Evolutionary conservation across 2,113 vertebrate genomes (phyloP).

Genomic region (Scomber scombrus): DNA sequence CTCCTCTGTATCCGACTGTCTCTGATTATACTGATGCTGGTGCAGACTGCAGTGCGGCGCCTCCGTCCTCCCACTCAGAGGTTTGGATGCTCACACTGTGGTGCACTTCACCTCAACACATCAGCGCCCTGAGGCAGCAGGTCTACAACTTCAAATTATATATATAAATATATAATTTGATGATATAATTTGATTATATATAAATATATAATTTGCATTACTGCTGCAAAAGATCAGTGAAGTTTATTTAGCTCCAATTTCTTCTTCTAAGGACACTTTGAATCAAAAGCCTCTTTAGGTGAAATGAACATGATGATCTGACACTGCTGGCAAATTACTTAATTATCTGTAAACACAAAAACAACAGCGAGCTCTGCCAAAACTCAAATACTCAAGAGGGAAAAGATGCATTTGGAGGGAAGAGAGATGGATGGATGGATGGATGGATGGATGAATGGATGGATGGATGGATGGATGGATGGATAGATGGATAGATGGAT

Average conservation of each 20-base stretch:
- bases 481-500: too few species aligned
- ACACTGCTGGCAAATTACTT: too few species aligned
- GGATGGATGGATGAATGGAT: too few species aligned
- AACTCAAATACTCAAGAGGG: neutral
- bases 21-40: neutral
- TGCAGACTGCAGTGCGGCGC: conserved; percentile 38
- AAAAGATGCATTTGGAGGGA: neutral
- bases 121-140: neutral
- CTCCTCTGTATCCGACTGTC: neutral
- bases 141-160: neutral
- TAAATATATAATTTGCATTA: too few species aligned
- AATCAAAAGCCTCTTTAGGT: neutral
- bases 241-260: neutral
- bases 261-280: neutral
- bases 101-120: conserved; percentile 27
- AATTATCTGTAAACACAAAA: too few species aligned
- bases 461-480: too few species aligned
- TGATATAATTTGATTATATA: too few species aligned
- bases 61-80: conserved; percentile 23
- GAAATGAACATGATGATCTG: neutral
- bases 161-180: too few species aligned
- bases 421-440: too few species aligned
- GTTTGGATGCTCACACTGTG: conserved; percentile 10
- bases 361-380: too few species aligned
- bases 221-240: too few species aligned